Evolutionary conservation across 2,113 vertebrate genomes (phyloP), one percentile per base, ranked within the genome.

Genomic region (Heliornis fulica): DNA sequence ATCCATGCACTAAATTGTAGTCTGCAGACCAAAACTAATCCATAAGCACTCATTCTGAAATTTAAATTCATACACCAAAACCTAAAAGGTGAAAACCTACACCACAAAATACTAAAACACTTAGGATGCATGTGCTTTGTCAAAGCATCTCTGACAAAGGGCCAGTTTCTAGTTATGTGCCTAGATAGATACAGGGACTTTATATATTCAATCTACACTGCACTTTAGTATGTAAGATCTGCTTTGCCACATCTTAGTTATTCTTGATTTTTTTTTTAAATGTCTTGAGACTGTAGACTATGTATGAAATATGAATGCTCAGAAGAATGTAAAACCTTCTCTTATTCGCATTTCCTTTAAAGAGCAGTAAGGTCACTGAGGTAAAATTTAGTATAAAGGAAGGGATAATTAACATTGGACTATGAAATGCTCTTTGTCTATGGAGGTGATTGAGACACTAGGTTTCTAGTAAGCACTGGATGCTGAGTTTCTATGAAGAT

Each of bases 1-100:
- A 96, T 82, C 87, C 78, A 77, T 90, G 88, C 4, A 9, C 78
- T 96, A 94, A 96, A 96, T 87, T 96, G 84, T 90, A 88, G 45
- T 79, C 88, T 83, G 41, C 25, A 91, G 84, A 93, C 90, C 14
- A 7, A 96, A 96, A 92, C 85, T 93, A 95, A 95, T 96, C 74
- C 70, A 90, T 75, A 87, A 94, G 90, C 45, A 83, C 56, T 85
- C 93, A 78, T 87, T 96, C 88, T 36, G 61, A 92, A 94, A 95
- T 92, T 60, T 23, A 91, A 97, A 93, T 91, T 93, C 68, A 66
- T 26, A 74, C 45, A 70, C 43, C 25, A 69, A 90, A 94, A 93
- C 71, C 40, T 70, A 79, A 80, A 28, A 26, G 23, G 28, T 83
- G 36, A 93, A 94, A 87, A 76, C 20, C 66, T 74, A 48, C 32